These are phyloP conservation scores for Eulemur mongoz DNA, from an alignment of 2,797 vertebrate species.

Conservation along the genomic window DNA sequence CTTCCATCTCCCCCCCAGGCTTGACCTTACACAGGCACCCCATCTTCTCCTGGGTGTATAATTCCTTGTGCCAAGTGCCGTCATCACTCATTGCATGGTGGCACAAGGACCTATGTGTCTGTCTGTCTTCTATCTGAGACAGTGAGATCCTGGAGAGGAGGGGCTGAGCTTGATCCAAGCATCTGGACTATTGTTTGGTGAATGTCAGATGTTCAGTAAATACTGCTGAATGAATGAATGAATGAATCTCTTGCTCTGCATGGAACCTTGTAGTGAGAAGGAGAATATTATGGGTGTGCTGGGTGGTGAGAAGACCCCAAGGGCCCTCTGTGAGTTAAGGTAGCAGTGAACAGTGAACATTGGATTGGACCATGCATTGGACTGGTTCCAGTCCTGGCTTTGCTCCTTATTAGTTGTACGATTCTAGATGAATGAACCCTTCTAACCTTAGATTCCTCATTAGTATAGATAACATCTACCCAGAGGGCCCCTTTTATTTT, in stretches of 20 bases:
- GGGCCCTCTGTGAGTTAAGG: not conserved
- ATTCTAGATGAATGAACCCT: not conserved
- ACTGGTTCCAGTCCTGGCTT: not conserved
- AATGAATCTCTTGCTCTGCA: no score
- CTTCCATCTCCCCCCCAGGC: not conserved
- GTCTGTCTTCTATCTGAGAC: not conserved
- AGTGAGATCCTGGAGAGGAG: not conserved
- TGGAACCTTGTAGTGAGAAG: not conserved
- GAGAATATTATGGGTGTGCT: not conserved
- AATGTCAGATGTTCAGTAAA: not conserved
- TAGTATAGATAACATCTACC: not conserved
- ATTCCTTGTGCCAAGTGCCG: not conserved
- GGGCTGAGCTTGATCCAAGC: not conserved
- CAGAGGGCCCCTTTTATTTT: not conserved
- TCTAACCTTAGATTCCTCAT: not conserved
- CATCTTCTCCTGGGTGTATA: not conserved
- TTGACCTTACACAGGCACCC: not conserved
- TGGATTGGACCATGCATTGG: not conserved
- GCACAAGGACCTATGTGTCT: not conserved
- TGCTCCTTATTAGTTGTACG: not conserved
- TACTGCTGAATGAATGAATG: not conserved
- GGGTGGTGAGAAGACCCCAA: not conserved
- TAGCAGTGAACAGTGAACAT: not conserved
- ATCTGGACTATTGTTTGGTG: not conserved
- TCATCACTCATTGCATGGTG: accelerated